phyloP scores from a whole-genome alignment of 2,888 invertebrate genomes.

The Himalopsyche tibetana region DNA sequence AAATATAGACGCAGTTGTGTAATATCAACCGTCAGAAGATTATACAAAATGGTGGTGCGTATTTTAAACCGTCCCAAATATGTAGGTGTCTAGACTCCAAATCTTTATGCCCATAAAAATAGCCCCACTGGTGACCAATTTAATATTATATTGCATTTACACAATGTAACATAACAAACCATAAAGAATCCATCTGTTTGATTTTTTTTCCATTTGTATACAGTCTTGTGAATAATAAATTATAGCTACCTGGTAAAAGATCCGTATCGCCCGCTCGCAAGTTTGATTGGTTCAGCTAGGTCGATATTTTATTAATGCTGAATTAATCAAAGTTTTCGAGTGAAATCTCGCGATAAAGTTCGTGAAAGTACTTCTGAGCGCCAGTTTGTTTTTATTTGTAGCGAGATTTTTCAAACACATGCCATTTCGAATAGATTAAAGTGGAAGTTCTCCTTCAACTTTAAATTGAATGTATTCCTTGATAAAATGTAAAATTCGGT shows the following conservation, averaged over 20 bases:
- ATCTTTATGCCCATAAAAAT: too few relatives aligned
- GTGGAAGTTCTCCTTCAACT: not conserved
- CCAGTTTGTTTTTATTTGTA: conserved; percentile 16
- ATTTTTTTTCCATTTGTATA: not conserved
- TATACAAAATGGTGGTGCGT: too few relatives aligned
- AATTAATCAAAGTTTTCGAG: conserved; percentile 50
- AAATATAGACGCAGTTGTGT: too few relatives aligned
- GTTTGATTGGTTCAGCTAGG: not conserved
- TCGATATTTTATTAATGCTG: conserved; percentile 52
- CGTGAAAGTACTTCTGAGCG: not conserved
- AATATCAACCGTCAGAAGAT: too few relatives aligned
- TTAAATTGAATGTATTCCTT: not conserved
- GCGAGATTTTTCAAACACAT: conserved; percentile 5
- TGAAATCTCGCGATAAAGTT: conserved; percentile 29
- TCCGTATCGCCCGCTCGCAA: not conserved
- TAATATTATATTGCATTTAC: too few relatives aligned
- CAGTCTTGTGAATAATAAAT: conserved; percentile 9
- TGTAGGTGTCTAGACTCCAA: too few relatives aligned
- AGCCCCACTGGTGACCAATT: too few relatives aligned
- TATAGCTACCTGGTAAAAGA: not conserved
- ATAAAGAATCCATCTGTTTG: not conserved
- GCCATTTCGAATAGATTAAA: not conserved
- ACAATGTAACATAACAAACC: not conserved
- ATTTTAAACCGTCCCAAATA: too few relatives aligned
- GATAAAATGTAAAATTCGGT: not conserved